These are phyloP conservation scores for Pogonognathellus flavescens DNA, from an alignment of 1,140 invertebrate species.

Conservation along the genomic window DNA sequence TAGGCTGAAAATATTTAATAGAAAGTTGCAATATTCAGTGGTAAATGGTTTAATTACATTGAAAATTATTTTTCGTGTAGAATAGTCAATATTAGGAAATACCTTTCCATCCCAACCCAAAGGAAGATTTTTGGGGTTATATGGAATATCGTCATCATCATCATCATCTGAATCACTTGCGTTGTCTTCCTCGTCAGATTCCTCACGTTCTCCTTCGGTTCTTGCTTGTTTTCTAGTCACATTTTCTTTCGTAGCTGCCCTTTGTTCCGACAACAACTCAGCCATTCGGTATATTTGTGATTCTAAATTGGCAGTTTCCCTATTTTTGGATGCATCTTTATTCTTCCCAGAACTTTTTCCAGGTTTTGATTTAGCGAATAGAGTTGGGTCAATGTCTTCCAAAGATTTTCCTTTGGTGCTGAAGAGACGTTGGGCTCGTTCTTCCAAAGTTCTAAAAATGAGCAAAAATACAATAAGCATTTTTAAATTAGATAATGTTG, in stretches of 20 bases:
- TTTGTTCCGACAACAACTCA: constrained; percentile 85
- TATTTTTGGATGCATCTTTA: constrained; percentile 76
- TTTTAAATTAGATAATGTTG: too few species aligned
- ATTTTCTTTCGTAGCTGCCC: constrained; percentile 95
- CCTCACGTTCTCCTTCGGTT: constrained; percentile 93
- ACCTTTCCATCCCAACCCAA: constrained; percentile 99
- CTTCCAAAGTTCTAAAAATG: constrained; percentile 89
- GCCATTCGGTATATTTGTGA: constrained; percentile 89
- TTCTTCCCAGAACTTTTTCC: constrained; percentile 72
- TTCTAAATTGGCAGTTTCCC: constrained; percentile 88
- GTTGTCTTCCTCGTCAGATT: constrained; percentile 91
- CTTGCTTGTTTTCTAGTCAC: constrained; percentile 97
- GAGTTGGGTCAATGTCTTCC: constrained; percentile 83
- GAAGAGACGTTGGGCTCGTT: constrained; percentile 95
- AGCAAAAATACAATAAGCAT: constrained; percentile 61
- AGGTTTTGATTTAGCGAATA: constrained; percentile 84
- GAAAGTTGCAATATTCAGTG: too few species aligned
- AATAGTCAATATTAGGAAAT: constrained; percentile 61
- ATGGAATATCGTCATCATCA: constrained; percentile 94
- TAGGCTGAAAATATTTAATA: constrained; percentile 85
- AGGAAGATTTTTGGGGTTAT: constrained; percentile 99
- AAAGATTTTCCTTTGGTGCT: constrained; percentile 94
- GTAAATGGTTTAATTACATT: too few species aligned
- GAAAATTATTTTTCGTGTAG: too few species aligned
- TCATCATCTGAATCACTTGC: constrained; percentile 89